Evolutionary conservation across 2,113 vertebrate species (phyloP).

Genomic region (Myodes glareolus): DNA sequence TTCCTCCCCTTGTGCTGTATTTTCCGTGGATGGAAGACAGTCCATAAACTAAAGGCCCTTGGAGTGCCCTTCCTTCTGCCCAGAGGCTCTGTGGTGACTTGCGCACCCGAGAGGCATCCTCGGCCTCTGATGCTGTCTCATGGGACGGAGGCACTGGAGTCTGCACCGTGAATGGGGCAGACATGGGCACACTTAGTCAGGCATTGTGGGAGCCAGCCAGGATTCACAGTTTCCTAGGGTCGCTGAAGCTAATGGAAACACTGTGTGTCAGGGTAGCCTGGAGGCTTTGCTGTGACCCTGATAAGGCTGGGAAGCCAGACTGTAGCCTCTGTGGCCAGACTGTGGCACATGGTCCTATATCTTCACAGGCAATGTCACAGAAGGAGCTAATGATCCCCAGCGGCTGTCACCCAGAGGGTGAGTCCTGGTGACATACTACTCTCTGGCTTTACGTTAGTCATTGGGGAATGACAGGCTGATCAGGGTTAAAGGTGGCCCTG

Average conservation of each 20-base stretch:
- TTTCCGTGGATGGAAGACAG: background rate
- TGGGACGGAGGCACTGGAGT: background rate
- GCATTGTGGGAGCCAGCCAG: background rate
- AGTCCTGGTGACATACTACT: background rate
- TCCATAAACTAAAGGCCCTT: background rate
- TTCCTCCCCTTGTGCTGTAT: background rate
- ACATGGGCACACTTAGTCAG: background rate
- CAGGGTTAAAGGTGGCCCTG: background rate
- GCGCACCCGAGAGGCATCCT: background rate
- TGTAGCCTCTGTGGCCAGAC: background rate
- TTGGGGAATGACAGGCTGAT: constrained; percentile 1
- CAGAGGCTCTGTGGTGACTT: background rate
- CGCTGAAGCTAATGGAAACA: background rate
- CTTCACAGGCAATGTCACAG: background rate
- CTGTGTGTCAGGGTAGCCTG: background rate
- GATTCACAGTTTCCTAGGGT: background rate
- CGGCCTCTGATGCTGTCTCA: no score
- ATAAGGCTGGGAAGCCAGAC: background rate
- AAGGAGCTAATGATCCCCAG: background rate
- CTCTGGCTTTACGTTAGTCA: constrained; percentile 5
- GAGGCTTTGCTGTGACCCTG: background rate
- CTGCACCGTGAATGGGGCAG: no score
- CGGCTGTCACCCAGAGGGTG: background rate
- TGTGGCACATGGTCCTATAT: background rate
- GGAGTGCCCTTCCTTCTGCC: background rate